A percentile compares a stretch with the other conserved stretches of the same genome.
phyloP scores from a whole-genome alignment of 2,113 vertebrate species.

The Protobothrops flavoviridis region DNA sequence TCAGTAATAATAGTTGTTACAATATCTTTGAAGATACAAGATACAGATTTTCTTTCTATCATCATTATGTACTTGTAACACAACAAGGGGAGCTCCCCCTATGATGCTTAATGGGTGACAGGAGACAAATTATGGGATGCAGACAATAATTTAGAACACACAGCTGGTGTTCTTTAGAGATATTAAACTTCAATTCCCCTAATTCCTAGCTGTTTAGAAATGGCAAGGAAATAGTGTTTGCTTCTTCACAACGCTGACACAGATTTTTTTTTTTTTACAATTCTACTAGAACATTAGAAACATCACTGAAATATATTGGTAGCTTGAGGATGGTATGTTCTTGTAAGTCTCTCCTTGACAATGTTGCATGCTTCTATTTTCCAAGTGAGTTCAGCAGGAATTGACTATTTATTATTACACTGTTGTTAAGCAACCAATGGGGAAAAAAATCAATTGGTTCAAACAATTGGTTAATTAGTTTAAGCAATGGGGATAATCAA shows the following conservation, averaged over 20 bases:
- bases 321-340: not conserved
- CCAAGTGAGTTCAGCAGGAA: conserved; percentile 3
- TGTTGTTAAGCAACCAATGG: conserved; percentile 14
- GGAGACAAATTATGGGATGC: not conserved
- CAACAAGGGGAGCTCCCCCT: not conserved
- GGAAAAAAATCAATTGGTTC: not conserved
- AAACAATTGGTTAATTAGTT: conserved; percentile 17
- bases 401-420: not conserved
- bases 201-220: too few relatives aligned
- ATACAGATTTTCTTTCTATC: too few relatives aligned
- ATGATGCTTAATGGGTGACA: not conserved
- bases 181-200: too few relatives aligned
- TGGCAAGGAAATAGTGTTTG: not conserved
- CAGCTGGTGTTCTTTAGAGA: too few relatives aligned
- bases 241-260: not conserved
- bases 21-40: too few relatives aligned
- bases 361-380: not conserved
- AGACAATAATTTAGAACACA: not conserved
- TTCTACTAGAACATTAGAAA: conserved; percentile 17
- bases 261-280: not conserved
- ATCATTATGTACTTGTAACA: not conserved
- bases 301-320: conserved; percentile 9
- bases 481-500: conserved; percentile 18
- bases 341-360: not conserved
- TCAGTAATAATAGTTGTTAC: too few relatives aligned